Percentiles rank a stretch among this genome's conserved stretches.
These are phyloP conservation scores for Bos taurus DNA, from an alignment of 2,113 vertebrate species.

Conservation along the genomic window ARS-UCD2.0 NC_037344.1:70620501-70621000, in stretches of 20 bases:
- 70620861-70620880: background rate
- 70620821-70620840: background rate
- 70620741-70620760: background rate
- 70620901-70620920: background rate
- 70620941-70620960: background rate
- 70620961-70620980: background rate
- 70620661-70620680: background rate
- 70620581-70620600: background rate
- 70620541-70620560: background rate
- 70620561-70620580: background rate
- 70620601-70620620: constrained; percentile 20
- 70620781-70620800: background rate
- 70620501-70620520: background rate
- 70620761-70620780: background rate
- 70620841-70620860: background rate
- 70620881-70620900: background rate
- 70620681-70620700: background rate
- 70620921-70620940: background rate
- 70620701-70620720: background rate
- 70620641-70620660: background rate
- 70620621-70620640: background rate
- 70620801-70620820: background rate
- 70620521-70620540: background rate
- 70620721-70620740: background rate
- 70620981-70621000: background rate